These are phyloP conservation scores for Babylonia areolata DNA, from an alignment of 1,140 invertebrate genomes.

Conservation along the genomic window DNA sequence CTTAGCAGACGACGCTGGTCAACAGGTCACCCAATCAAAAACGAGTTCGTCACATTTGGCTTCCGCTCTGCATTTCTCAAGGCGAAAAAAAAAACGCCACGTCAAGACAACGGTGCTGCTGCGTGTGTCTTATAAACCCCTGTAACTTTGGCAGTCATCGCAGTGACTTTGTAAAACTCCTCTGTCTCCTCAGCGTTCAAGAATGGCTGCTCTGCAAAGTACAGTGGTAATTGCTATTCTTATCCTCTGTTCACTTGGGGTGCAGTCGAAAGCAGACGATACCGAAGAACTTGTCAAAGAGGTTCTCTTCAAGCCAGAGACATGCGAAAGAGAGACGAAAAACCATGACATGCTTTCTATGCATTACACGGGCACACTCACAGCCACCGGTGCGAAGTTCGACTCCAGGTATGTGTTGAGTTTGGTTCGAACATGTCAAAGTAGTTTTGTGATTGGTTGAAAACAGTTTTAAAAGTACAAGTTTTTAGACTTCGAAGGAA, in stretches of 20 bases:
- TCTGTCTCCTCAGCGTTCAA: not conserved
- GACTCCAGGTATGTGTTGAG: constrained; percentile 88
- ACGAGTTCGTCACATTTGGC: not conserved
- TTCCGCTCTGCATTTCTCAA: not conserved
- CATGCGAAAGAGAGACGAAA: constrained; percentile 89
- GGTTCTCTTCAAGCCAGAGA: constrained; percentile 85
- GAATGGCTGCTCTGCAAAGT: not conserved
- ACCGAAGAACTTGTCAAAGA: constrained; percentile 85
- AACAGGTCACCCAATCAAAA: not conserved
- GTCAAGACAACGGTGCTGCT: constrained; percentile 11
- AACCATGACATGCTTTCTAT: constrained; percentile 92
- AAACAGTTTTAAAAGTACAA: not conserved
- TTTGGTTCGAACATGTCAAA: not conserved
- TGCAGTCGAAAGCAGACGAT: not conserved
- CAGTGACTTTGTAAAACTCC: not conserved
- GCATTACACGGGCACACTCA: constrained; percentile 93
- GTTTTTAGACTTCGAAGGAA: not conserved
- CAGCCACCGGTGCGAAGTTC: constrained; percentile 89
- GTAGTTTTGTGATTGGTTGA: not conserved
- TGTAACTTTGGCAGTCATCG: not conserved
- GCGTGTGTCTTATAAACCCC: too few species aligned
- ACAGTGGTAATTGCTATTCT: not conserved
- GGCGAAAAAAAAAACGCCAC: constrained; percentile 20
- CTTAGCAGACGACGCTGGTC: not conserved
- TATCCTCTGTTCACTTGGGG: constrained; percentile 1